phyloP scores from a whole-genome alignment of 2,888 invertebrate species.

The Elysia crispata region DNA sequence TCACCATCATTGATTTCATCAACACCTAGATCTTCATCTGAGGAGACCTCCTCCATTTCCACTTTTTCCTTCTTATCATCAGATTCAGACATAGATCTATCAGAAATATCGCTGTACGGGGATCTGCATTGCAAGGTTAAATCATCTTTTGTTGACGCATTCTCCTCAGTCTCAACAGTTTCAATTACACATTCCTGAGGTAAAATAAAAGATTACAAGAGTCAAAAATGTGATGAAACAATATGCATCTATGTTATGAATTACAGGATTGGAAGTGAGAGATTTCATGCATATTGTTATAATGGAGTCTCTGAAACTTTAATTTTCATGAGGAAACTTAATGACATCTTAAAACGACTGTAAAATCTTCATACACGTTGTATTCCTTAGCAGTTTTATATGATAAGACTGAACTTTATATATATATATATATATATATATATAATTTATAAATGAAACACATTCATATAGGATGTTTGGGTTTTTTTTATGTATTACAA shows the following conservation, averaged over 20 bases:
- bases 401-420: too few species aligned
- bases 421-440: too few species aligned
- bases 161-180: conserved; percentile 43
- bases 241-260: not conserved
- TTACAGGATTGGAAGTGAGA: too few species aligned
- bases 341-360: too few species aligned
- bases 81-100: conserved; percentile 53
- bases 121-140: conserved; percentile 47
- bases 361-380: too few species aligned
- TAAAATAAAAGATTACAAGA: not conserved
- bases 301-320: too few species aligned
- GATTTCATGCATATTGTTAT: too few species aligned
- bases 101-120: conserved; percentile 63
- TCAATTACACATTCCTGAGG: conserved; percentile 46
- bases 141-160: conserved; percentile 9
- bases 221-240: not conserved
- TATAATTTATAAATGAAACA: too few species aligned
- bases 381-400: too few species aligned
- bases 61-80: conserved; percentile 32
- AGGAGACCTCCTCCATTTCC: conserved; percentile 40
- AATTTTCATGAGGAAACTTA: too few species aligned
- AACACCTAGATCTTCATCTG: conserved; percentile 41
- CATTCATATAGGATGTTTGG: too few species aligned
- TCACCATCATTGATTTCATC: conserved; percentile 7
- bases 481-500: too few species aligned